phyloP scores from a whole-genome alignment of 2,113 vertebrate species.

The Bujurquina vittata region DNA sequence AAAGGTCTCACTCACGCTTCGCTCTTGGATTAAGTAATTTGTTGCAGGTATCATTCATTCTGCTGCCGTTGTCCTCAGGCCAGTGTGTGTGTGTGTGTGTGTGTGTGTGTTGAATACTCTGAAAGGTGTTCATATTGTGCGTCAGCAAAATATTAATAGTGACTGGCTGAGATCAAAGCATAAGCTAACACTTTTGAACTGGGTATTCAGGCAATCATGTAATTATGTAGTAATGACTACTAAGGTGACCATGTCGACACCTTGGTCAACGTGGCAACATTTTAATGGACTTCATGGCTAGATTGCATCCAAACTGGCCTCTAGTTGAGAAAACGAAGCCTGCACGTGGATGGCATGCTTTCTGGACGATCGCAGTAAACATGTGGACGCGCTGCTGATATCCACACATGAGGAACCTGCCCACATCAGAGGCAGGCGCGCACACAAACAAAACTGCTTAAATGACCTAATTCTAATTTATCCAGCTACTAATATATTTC shows the following conservation, averaged over 20 bases:
- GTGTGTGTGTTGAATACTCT: background rate
- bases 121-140: background rate
- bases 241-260: background rate
- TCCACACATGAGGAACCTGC: constrained; percentile 1
- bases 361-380: background rate
- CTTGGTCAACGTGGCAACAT: no score
- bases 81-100: background rate
- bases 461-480: background rate
- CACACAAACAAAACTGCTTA: background rate
- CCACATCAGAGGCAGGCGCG: background rate
- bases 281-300: background rate
- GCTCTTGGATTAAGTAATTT: background rate
- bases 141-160: background rate
- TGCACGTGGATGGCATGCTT: background rate
- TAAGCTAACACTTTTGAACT: background rate
- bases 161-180: background rate
- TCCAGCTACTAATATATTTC: background rate
- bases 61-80: background rate
- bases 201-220: background rate
- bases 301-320: background rate
- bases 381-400: background rate
- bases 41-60: background rate
- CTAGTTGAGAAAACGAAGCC: background rate
- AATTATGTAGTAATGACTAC: background rate
- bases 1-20: background rate